These are phyloP conservation scores for Chaetodon auriga DNA, from an alignment of 2,113 vertebrate genomes.

Conservation along the genomic window DNA sequence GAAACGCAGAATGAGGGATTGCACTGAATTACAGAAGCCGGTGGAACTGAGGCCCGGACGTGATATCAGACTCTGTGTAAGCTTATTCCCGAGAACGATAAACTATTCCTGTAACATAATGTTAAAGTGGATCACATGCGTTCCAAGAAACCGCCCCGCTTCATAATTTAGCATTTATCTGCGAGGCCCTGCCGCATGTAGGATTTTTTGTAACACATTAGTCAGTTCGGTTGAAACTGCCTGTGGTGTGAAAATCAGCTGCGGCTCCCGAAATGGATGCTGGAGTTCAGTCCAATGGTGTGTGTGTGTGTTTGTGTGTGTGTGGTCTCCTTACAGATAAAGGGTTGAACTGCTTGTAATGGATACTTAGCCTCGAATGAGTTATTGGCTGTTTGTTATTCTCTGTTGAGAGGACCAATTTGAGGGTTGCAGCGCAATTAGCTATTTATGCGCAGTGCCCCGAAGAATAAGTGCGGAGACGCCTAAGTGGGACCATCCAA, in stretches of 20 bases:
- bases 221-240: conserved; percentile 15
- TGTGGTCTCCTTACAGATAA: conserved; percentile 63
- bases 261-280: conserved; percentile 20
- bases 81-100: conserved; percentile 1
- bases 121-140: not conserved
- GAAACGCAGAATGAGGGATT: not conserved
- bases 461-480: conserved; percentile 33
- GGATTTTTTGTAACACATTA: conserved; percentile 35
- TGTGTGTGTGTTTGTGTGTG: conserved; percentile 27
- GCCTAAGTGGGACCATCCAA: conserved; percentile 34
- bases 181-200: not conserved
- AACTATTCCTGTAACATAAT: conserved; percentile 8
- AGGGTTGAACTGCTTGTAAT: conserved; percentile 54
- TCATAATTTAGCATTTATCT: conserved; percentile 31
- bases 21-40: not conserved
- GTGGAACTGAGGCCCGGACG: not conserved
- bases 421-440: conserved; percentile 78
- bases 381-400: conserved; percentile 79
- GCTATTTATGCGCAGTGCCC: conserved; percentile 57
- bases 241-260: conserved; percentile 17
- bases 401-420: conserved; percentile 71
- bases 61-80: not conserved
- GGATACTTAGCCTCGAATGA: conserved; percentile 61
- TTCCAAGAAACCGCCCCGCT: not conserved
- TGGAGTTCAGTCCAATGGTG: conserved; percentile 7